phyloP scores from a whole-genome alignment of 2,113 vertebrate species.

The Eudyptes chrysolophus region DNA sequence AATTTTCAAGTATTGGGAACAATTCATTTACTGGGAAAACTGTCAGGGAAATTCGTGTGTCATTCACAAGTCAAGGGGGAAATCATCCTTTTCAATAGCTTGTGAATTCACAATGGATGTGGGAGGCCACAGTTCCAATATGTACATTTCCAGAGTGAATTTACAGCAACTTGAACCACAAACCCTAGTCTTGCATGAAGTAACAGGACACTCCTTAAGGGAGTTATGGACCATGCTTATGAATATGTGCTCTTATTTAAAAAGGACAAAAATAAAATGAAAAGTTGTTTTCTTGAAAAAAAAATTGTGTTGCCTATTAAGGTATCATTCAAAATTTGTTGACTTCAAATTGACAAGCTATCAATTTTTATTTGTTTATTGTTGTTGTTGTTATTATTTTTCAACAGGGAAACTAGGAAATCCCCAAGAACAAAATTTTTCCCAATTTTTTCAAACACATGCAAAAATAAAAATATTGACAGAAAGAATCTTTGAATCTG shows the following conservation, averaged over 20 bases:
- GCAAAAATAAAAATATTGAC: neutral
- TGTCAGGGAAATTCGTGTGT: neutral
- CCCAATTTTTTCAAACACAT: neutral
- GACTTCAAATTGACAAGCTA: neutral
- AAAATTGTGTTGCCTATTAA: neutral
- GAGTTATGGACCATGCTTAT: neutral
- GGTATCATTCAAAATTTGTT: neutral
- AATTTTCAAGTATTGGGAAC: neutral
- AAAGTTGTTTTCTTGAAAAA: neutral
- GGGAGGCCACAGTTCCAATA: neutral
- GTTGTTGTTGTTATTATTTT: neutral
- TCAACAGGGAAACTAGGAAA: neutral
- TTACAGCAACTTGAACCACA: neutral
- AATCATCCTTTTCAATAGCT: neutral
- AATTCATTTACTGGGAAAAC: neutral
- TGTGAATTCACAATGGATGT: neutral
- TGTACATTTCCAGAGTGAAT: neutral
- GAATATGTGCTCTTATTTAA: neutral
- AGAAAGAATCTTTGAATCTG: neutral
- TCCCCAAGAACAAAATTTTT: neutral
- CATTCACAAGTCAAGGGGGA: neutral
- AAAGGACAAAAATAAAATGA: neutral
- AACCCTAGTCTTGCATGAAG: neutral
- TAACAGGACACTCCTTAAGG: accelerated
- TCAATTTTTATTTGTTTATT: neutral